phyloP scores from a whole-genome alignment of 2,888 invertebrate species.

The Ochlodes sylvanus region DNA sequence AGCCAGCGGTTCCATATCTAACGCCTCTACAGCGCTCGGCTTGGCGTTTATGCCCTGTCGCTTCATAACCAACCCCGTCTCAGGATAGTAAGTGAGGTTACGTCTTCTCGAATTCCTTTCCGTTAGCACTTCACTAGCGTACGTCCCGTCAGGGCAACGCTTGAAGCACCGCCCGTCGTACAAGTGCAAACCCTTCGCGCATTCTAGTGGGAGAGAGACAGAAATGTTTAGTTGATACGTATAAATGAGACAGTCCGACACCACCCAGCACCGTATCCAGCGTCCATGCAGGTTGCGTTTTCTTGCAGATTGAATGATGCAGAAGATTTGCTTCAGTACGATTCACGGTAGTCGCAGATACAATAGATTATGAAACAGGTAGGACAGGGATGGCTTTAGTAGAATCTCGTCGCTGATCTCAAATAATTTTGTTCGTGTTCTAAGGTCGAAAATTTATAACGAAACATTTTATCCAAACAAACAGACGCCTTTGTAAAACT shows the following conservation, averaged over 20 bases:
- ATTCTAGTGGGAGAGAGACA: slow-evolving; percentile 87
- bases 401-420: slow-evolving; percentile 84
- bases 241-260: slow-evolving; percentile 64
- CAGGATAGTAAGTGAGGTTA: slow-evolving; percentile 68
- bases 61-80: slow-evolving; percentile 59
- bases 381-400: slow-evolving; percentile 50
- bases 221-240: slow-evolving; percentile 64
- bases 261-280: slow-evolving; percentile 77
- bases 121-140: slow-evolving; percentile 71
- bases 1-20: slow-evolving; percentile 64
- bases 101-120: slow-evolving; percentile 73
- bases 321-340: slow-evolving; percentile 62
- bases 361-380: slow-evolving; percentile 50
- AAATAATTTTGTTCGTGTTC: slow-evolving; percentile 70
- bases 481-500: slow-evolving; percentile 53
- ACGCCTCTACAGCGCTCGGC: slow-evolving; percentile 62
- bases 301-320: slow-evolving; percentile 69
- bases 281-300: slow-evolving; percentile 74
- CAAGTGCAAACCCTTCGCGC: slow-evolving; percentile 86
- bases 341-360: slow-evolving; percentile 59
- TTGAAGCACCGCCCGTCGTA: slow-evolving; percentile 85
- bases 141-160: slow-evolving; percentile 84
- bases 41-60: slow-evolving; percentile 56
- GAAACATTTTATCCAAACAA: slow-evolving; percentile 52
- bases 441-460: slow-evolving; percentile 37